Base-by-base conservation (phyloP, 2,888 invertebrate species). In the Xestia rhomboidea region DNA sequence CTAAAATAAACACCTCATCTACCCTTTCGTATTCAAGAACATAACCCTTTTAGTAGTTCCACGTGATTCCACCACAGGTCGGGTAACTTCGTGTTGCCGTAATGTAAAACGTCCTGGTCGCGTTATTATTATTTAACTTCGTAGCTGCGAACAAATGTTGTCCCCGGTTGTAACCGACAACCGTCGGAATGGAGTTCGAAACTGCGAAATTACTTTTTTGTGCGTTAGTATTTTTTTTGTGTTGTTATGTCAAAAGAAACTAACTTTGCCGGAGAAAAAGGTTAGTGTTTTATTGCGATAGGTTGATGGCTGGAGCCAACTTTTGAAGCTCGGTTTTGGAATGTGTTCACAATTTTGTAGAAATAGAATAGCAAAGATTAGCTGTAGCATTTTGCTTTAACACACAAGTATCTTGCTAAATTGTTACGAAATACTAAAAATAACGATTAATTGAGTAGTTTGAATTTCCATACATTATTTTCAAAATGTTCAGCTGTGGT, bases 111-210 rank as follows among this genome's bases (percentile, higher is more conserved):
- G 90, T 88, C 89, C 81, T 80, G 81, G 87, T 83, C 87, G 73
- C 81, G 83, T 89, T 90, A 91, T 91, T 89, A 90, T 90, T 90
- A 91, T 91, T 90, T 89, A 89, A 91, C 89, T 91, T 91, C 89
- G 88, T 89, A 81, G 88, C 83, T 86, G 72, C 64, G 83, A 88
- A 89, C 89, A 89, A 89, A 88, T 79, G 87, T 86, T 86, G 88
- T 84, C 79, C 81, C 74, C 78, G 68, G 84, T 83, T 75, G 84
- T 84, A 77, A 84, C 79, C 79, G 84, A 83, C 87, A 79, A 82
- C 83, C 69, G 84, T 72, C 70, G 75, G 82, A 85, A 91, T 88
- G 83, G 83, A 89, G 87, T 90, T 87, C 73, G 74, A 79, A 89
- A 88, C 84, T 86, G 82, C 76, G 77, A 78, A 89, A 90, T 88